Evolutionary conservation across 2,113 vertebrate species (phyloP), one percentile per base, ranked within the genome.

Genomic region (Nicator chloris): DNA sequence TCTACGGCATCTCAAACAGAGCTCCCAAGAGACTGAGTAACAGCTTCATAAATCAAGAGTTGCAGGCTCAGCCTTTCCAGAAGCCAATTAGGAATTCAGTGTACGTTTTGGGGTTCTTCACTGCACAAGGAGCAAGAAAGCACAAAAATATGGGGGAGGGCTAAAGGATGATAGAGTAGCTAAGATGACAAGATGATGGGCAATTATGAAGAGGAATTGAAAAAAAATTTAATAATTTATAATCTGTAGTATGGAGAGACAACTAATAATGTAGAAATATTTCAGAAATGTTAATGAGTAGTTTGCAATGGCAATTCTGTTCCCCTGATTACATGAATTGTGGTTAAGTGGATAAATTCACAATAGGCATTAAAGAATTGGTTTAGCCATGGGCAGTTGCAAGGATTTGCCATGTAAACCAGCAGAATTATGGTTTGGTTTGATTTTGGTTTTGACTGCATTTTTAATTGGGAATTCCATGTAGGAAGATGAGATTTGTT

Each of bases 11-110:
- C 86, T 94, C 90, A 85, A 40, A 75, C 50, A 84, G 68, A 68
- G 90, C 65, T 97, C 95, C 80, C 96, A 7, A 27, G 92, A 64
- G 93, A 30, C 86, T 40, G 33, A 82, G 45, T 80, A 94, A 94
- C 75, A 90, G 84, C 90, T 90, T 95, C 93, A 93, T 95, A 92
- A 97, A 95, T 96, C 93, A 94, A 17, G 35, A 57, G 3, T 9
- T 86, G 92, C 76, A 86, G 69, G 37, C 76, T 97, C 76, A 86
- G 76, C 88, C 95, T 92, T 88, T 84, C 49, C 76, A 86, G 88
- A 40, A 88, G 69, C 40, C 26, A 15, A 19, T 95, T 96, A 90
- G 53, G 72, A 90, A 91, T 93, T 90, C 77, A 69, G 37, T 17
- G 27, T 88, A 66, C 0, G 4, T 19, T 84, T 75, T 73, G 64